Percentiles rank a stretch among this genome's conserved stretches.
These are phyloP conservation scores for Neopelma chrysocephalum DNA, from an alignment of 2,797 vertebrate genomes.

Conservation along the genomic window DNA sequence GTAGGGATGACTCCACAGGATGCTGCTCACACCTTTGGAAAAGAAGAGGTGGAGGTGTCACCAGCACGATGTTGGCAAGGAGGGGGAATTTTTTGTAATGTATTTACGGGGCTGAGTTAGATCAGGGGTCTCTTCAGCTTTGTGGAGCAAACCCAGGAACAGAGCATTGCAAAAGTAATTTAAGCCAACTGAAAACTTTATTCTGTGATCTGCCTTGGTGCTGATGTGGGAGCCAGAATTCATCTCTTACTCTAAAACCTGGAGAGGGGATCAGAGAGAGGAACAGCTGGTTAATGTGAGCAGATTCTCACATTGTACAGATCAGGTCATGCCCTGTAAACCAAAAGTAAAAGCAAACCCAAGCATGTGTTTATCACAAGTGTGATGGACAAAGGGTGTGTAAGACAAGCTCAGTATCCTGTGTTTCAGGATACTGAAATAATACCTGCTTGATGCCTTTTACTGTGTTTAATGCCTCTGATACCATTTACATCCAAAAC, in stretches of 20 bases:
- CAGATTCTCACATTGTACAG: background rate
- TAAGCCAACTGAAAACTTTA: background rate
- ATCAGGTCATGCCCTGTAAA: background rate
- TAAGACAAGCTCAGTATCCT: background rate
- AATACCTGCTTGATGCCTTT: background rate
- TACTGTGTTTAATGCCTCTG: background rate
- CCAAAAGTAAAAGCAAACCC: background rate
- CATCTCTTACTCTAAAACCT: background rate
- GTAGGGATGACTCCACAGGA: background rate
- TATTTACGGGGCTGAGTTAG: background rate
- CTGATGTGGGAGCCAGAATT: background rate
- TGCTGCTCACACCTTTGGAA: background rate
- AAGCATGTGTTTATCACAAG: background rate
- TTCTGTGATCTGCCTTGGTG: background rate
- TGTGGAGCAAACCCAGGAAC: background rate
- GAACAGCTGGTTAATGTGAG: background rate
- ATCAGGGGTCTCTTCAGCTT: background rate
- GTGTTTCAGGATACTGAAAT: background rate
- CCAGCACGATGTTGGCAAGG: accelerated
- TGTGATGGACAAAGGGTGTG: background rate
- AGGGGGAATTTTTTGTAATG: background rate
- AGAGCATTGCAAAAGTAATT: background rate
- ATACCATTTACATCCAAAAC: background rate
- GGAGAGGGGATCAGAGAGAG: background rate
- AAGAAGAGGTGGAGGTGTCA: accelerated